Evolutionary conservation across 2,888 invertebrate genomes (phyloP).

Genomic region (Drosophila flavopinicola): DNA sequence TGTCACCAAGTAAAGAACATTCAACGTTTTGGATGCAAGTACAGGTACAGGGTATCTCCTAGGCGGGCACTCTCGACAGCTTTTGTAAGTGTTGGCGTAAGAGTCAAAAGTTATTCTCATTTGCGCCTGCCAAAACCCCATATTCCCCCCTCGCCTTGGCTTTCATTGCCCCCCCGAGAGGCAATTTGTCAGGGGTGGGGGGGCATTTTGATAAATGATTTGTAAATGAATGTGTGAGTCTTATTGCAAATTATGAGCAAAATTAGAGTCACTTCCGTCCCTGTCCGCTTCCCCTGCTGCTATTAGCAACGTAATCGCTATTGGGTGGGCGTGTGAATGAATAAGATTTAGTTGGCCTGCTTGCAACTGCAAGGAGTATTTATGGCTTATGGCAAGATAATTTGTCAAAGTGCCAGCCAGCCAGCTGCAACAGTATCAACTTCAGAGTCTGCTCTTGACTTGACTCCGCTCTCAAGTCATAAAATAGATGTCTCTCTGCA

Average conservation of each 20-base stretch:
- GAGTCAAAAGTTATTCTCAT: conserved; percentile 27
- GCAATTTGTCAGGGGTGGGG: conserved; percentile 23
- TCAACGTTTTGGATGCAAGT: too few relatives aligned
- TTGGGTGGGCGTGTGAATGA: conserved; percentile 10
- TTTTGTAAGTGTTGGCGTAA: not conserved
- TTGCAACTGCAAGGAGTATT: conserved; percentile 50
- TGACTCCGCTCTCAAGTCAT: not conserved
- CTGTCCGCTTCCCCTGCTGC: not conserved
- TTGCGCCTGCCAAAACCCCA: too few relatives aligned
- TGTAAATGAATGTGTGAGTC: conserved; percentile 71
- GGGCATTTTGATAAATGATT: conserved; percentile 69
- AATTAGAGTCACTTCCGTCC: conserved; percentile 37
- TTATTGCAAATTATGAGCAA: conserved; percentile 64
- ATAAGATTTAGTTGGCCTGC: conserved; percentile 16
- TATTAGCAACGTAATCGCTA: conserved; percentile 4
- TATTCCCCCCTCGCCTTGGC: conserved; percentile 8
- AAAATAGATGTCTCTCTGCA: conserved; percentile 30
- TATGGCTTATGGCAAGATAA: conserved; percentile 54
- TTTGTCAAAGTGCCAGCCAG: conserved; percentile 56
- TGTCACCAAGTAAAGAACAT: too few relatives aligned
- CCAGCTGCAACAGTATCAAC: conserved; percentile 30
- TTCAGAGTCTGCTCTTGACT: conserved; percentile 4
- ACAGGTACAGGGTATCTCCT: too few relatives aligned
- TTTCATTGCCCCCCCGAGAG: conserved; percentile 12
- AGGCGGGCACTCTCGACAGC: too few relatives aligned